phyloP scores from a whole-genome alignment of 2,797 vertebrate genomes.

The Miichthys miiuy region DNA sequence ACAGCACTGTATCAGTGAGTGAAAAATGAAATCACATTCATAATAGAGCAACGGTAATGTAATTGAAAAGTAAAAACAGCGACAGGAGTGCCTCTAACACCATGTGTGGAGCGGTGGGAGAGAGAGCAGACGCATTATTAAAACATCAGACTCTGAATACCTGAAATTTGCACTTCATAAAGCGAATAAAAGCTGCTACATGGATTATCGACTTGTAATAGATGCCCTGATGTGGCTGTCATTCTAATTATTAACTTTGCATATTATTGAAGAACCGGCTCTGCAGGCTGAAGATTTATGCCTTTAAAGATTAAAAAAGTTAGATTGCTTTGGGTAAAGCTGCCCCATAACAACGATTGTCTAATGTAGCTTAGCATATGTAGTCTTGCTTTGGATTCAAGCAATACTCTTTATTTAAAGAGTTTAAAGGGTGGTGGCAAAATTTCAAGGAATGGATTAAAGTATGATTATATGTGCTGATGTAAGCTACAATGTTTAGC shows the following conservation, averaged over 20 bases:
- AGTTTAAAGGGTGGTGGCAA: background rate
- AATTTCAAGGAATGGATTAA: background rate
- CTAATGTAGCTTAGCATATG: background rate
- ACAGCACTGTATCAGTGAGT: background rate
- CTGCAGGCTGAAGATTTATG: constrained; percentile 8
- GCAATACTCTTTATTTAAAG: background rate
- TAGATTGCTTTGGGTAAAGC: background rate
- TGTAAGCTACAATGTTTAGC: background rate
- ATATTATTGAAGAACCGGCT: constrained; percentile 3
- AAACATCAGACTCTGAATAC: constrained; percentile 35
- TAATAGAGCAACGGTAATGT: constrained; percentile 38
- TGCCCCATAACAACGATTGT: background rate
- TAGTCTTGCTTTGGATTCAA: background rate
- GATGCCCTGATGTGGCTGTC: constrained; percentile 17
- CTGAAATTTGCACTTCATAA: constrained; percentile 32
- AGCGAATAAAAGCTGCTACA: constrained; percentile 22
- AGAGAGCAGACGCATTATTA: constrained; percentile 34
- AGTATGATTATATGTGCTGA: background rate
- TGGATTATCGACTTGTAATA: constrained; percentile 28
- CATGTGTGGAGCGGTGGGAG: constrained; percentile 11
- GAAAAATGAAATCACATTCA: constrained; percentile 40
- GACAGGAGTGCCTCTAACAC: constrained; percentile 5
- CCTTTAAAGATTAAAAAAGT: constrained; percentile 3
- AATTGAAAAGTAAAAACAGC: constrained; percentile 47
- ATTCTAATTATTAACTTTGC: constrained; percentile 27